Base-by-base conservation (phyloP, 2,113 vertebrate genomes). In the Python bivittatus region DNA sequence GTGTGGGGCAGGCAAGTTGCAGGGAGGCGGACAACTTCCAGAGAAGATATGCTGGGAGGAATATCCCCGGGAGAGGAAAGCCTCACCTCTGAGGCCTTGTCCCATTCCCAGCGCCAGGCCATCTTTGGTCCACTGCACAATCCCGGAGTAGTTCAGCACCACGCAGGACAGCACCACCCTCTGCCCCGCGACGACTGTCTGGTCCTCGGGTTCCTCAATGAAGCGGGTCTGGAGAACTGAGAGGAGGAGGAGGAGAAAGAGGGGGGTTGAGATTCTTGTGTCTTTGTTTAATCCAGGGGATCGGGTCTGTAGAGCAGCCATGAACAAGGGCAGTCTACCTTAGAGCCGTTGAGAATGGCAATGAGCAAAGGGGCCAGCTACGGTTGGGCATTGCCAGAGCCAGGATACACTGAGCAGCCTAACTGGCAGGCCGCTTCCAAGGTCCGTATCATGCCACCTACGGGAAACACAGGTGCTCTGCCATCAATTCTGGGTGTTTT, bases 91-190 rank as follows among this genome's bases (percentile, higher is more conserved):
- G 87, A 99, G 98, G 13, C 98, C 99, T 94, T 99, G 98, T 22
- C 99, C 98, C 93, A 99, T 98, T 15, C 99, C 99, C 83, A 99
- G 98, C 0, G 99, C 99, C 33, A 99, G 97, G 1, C 99, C 99
- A 0, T 99, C 99, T 95, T 99, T 99, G 97, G 99, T 99, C 99
- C 99, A 99, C 95, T 99, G 99, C 92, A 99, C 98, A 11, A 99
- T 99, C 57, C 99, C 99, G 0, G 98, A 99, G 97, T 99, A 99
- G 95, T 99, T 99, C 96, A 99, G 98, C 88, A 99, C 98, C 92
- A 99, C 98, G 3, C 99, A 99, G 94, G 98, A 98, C 53, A 99
- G 97, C 57, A 99, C 97, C 1, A 98, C 98, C 38, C 97, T 97
- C 91, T 99, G 98, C 0, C 99, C 99, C 0, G 99, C 97, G 44